Conservation (phyloP, 2,888 invertebrate species). For the Phytoseiulus persimilis region DNA sequence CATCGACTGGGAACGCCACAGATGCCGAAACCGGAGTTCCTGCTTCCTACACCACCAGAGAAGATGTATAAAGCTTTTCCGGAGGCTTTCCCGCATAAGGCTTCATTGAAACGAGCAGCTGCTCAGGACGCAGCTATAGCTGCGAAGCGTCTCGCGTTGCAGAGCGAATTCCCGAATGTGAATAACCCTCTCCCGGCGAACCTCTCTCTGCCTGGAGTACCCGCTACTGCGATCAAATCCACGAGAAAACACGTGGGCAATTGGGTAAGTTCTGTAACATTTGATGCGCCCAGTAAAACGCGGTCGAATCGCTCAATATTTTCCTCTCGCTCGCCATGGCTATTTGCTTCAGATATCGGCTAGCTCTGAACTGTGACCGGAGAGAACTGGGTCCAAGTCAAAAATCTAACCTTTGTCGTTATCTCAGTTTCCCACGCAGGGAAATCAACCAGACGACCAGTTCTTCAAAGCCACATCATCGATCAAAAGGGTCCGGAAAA, state of each 20-base stretch:
- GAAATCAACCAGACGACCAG: constrained; percentile 13
- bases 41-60: constrained; percentile 64
- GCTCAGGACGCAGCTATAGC: constrained; percentile 18
- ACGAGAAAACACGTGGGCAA: not conserved
- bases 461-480: constrained; percentile 26
- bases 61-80: constrained; percentile 70
- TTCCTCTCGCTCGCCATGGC: too few species aligned
- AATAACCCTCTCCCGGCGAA: not conserved
- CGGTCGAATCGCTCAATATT: too few species aligned
- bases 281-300: too few species aligned
- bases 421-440: constrained; percentile 6
- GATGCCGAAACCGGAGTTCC: constrained; percentile 60
- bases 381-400: too few species aligned
- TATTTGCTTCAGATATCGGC: too few species aligned
- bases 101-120: constrained; percentile 26
- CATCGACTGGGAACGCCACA: constrained; percentile 61
- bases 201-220: not conserved
- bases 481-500: constrained; percentile 16
- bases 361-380: too few species aligned
- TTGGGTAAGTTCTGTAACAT: not conserved
- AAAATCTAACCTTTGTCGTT: too few species aligned
- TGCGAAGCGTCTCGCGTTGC: constrained; percentile 13
- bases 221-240: not conserved
- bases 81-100: constrained; percentile 65
- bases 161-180: not conserved